A percentile compares a stretch with the other conserved stretches of the same genome.
Evolutionary conservation across 2,888 invertebrate species (phyloP).

Genomic region (Sinodicranocentrus sp.): DNA sequence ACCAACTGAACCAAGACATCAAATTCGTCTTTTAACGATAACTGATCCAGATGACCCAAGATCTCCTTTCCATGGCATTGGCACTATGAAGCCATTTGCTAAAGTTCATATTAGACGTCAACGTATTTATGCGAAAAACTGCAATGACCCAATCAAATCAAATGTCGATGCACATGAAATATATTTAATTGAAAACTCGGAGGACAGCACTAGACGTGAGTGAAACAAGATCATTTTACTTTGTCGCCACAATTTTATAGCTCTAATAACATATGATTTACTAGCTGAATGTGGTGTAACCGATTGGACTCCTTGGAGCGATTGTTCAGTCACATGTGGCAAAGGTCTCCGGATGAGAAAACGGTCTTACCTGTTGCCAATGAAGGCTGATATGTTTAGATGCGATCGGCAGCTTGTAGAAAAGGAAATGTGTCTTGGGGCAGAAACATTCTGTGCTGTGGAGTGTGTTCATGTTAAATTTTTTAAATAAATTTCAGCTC

Average conservation of each 20-base stretch:
- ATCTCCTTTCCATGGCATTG: constrained; percentile 93
- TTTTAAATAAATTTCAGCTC: no score
- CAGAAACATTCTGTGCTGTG: constrained; percentile 82
- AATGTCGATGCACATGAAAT: constrained; percentile 72
- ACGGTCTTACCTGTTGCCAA: constrained; percentile 85
- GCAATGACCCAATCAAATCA: constrained; percentile 80
- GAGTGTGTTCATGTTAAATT: no score
- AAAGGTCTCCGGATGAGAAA: constrained; percentile 90
- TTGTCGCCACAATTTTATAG: background rate
- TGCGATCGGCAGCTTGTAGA: constrained; percentile 85
- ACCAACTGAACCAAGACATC: constrained; percentile 88
- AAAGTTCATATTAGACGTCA: constrained; percentile 85
- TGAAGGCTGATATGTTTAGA: constrained; percentile 85
- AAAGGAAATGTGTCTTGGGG: constrained; percentile 94
- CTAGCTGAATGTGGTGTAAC: constrained; percentile 89
- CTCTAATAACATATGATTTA: constrained; percentile 70
- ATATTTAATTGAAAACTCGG: constrained; percentile 83
- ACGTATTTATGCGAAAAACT: constrained; percentile 85
- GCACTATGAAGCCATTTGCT: constrained; percentile 91
- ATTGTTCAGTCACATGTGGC: constrained; percentile 91
- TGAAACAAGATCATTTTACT: background rate
- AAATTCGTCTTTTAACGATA: constrained; percentile 93
- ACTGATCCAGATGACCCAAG: constrained; percentile 93
- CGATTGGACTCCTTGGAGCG: constrained; percentile 87
- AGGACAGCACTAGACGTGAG: constrained; percentile 85